Conservation (phyloP, 2,797 vertebrate species). For the Lacerta viridis region DNA sequence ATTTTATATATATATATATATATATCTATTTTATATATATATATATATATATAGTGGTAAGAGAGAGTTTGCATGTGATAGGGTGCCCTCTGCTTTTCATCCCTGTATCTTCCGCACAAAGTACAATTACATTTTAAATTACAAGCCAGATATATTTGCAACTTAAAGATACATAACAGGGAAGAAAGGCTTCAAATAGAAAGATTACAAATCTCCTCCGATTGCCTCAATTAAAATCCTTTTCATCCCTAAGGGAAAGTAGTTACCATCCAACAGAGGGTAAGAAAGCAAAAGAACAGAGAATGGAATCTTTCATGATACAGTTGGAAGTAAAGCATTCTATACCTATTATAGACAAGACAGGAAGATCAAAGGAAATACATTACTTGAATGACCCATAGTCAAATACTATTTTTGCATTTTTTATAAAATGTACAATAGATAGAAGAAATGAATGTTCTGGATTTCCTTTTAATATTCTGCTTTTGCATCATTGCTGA, state of each 20-base stretch:
- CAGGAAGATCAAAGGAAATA: slow-evolving; percentile 72
- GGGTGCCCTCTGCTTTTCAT: slow-evolving; percentile 86
- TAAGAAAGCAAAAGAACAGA: slow-evolving; percentile 55
- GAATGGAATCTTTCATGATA: slow-evolving; percentile 68
- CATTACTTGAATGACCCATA: slow-evolving; percentile 53
- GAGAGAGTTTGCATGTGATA: slow-evolving; percentile 78
- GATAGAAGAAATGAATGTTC: slow-evolving; percentile 36
- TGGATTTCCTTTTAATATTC: slow-evolving; percentile 17
- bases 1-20: slow-evolving; percentile 7
- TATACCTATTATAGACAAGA: slow-evolving; percentile 55
- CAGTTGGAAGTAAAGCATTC: slow-evolving; percentile 65
- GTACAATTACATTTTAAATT: slow-evolving; percentile 83
- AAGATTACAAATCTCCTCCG: slow-evolving; percentile 79
- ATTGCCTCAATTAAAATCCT: slow-evolving; percentile 84
- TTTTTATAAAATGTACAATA: slow-evolving; percentile 43
- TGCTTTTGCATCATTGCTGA: slow-evolving; percentile 55
- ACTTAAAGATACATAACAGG: slow-evolving; percentile 78
- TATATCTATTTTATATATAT: slow-evolving; percentile 58
- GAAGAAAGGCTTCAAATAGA: slow-evolving; percentile 78
- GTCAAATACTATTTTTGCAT: slow-evolving; percentile 58
- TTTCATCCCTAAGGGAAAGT: slow-evolving; percentile 70
- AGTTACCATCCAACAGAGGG: slow-evolving; percentile 52
- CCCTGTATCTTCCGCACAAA: slow-evolving; percentile 79
- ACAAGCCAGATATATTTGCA: slow-evolving; percentile 79
- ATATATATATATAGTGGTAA: slow-evolving; percentile 79